phyloP scores from a whole-genome alignment of 1,140 invertebrate genomes.

The Goniozus legneri region DNA sequence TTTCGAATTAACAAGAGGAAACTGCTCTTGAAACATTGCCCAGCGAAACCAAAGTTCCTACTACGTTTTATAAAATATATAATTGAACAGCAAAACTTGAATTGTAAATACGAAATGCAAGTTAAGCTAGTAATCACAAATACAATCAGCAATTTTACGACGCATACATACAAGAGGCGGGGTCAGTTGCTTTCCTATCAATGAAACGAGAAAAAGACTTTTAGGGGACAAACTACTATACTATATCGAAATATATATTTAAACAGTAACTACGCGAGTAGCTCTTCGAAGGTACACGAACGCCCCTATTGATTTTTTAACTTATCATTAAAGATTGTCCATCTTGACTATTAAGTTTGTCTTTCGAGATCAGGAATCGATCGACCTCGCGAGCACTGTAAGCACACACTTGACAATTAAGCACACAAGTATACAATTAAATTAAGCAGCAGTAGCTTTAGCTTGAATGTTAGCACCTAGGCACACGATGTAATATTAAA shows the following conservation, averaged over 20 bases:
- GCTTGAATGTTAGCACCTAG: slow-evolving; percentile 53
- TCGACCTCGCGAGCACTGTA: slow-evolving; percentile 28
- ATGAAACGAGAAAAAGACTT: no score
- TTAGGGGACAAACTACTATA: no score
- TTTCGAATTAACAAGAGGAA: slow-evolving; percentile 38
- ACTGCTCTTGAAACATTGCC: slow-evolving; percentile 53
- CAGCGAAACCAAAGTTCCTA: slow-evolving; percentile 56
- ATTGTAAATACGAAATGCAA: slow-evolving; percentile 50
- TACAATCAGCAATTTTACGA: slow-evolving; percentile 49
- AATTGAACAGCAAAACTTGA: slow-evolving; percentile 51
- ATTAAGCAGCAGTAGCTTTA: slow-evolving; percentile 50
- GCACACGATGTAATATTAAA: slow-evolving; percentile 53
- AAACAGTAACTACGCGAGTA: no score
- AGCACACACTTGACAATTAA: slow-evolving; percentile 40
- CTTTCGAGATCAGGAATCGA: background rate
- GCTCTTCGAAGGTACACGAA: no score
- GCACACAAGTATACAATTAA: slow-evolving; percentile 54
- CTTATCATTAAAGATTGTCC: no score
- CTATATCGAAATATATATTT: no score
- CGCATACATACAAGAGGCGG: slow-evolving; percentile 30
- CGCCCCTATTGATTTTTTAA: no score
- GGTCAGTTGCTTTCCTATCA: slow-evolving; percentile 37
- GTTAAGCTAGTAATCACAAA: slow-evolving; percentile 51
- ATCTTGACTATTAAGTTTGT: no score
- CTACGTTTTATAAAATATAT: slow-evolving; percentile 53